Base-by-base conservation (phyloP, 30 jellyfish, hydroid and myxozoan genomes). In the Hydra vulgaris region DNA sequence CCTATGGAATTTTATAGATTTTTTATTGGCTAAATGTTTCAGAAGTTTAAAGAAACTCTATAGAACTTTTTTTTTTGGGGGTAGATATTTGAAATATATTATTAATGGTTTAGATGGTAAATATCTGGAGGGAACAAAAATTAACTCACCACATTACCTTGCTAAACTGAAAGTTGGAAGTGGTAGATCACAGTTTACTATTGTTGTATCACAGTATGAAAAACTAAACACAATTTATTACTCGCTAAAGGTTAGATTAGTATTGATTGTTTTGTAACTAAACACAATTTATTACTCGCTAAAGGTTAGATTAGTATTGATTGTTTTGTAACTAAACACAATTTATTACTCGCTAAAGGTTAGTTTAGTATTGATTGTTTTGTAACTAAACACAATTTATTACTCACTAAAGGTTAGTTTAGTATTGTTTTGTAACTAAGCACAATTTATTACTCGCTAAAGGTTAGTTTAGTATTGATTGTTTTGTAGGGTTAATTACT, bases 171-270 rank as follows among this genome's bases (percentile, higher is more conserved):
- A 84, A 26, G 96, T 96, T 61, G 88, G 96, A 19, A 81, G 84
- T 72, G 99, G 96, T 40, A 87, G 89, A 7, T 55, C 83, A 21
- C 81, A 72, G 8, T 93, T 40, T 89, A 93, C 96, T 17, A 70
- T 93, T 23, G 99, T 83, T n/a, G 77, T 93, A 7, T 93, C 99
- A 20, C 99, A 93, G 72, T 93, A 93, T 78, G 99, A 93, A 75
- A 93, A 87, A 72, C 79, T 77, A 66, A 80, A 93, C 84, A 93
- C 99, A 0, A 93, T 87, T 54, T 84, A 23, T 66, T 93, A 93
- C 71, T 82, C 99, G 3, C 71, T 93, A 20, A 93, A 93, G 89
- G 99, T 93, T 12, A 40, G 61, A 40, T 3, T 40, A 40, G 12
- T 40, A 5, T 40, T 3, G 8, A 40, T 5, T 40, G 61, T 12